Evolutionary conservation across 1,140 invertebrate genomes (phyloP).

Genomic region (Lasioglossum baleicum): DNA sequence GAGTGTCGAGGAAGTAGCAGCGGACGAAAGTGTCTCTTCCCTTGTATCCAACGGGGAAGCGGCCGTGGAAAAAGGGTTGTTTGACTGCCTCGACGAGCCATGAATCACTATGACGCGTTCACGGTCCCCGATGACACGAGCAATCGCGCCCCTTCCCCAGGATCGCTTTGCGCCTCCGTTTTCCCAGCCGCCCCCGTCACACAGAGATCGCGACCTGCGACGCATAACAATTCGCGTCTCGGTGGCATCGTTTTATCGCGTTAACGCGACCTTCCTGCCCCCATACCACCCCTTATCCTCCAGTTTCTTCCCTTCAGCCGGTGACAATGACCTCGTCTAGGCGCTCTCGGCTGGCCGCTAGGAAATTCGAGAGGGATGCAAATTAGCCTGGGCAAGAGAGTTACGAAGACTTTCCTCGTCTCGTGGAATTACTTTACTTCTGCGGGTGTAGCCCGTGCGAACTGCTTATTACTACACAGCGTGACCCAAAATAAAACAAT

Average conservation of each 20-base stretch:
- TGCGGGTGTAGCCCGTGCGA: neutral
- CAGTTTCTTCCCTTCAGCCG: constrained; percentile 6
- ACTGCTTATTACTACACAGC: neutral
- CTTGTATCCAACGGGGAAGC: neutral
- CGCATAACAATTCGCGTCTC: constrained; percentile 57
- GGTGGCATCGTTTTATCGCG: constrained; percentile 50
- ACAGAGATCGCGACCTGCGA: constrained; percentile 46
- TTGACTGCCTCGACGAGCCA: neutral
- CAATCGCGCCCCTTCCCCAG: constrained; percentile 25
- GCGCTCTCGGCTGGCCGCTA: neutral
- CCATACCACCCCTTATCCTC: neutral
- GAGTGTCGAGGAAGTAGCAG: neutral
- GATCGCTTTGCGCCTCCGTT: constrained; percentile 44
- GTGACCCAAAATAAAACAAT: neutral
- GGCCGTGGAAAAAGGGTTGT: neutral
- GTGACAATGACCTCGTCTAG: constrained; percentile 2
- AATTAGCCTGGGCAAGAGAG: constrained; percentile 18
- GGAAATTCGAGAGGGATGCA: constrained; percentile 1
- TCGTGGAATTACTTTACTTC: constrained; percentile 1
- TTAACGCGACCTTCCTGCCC: constrained; percentile 47
- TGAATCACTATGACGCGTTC: neutral
- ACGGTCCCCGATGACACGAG: neutral
- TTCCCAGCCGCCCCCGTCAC: constrained; percentile 4
- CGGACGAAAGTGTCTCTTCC: neutral
- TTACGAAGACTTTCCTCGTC: neutral